Percentiles rank a stretch among this genome's conserved stretches.
These are phyloP conservation scores for Ctenochaetus hawaiiensis DNA, from an alignment of 2,797 vertebrate species.

Conservation along the genomic window DNA sequence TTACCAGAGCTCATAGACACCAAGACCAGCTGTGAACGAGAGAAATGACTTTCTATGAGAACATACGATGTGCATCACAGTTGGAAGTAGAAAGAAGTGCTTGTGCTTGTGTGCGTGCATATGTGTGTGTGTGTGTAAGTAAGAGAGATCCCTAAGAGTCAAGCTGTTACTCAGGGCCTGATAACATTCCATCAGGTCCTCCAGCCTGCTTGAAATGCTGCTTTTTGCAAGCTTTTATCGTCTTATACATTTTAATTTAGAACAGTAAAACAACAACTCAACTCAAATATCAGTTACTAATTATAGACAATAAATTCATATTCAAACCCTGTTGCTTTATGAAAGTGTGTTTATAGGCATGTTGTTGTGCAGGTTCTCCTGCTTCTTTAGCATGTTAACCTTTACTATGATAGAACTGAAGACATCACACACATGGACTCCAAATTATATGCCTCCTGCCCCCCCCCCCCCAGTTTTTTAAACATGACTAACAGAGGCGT, in stretches of 20 bases:
- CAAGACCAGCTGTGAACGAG: slow-evolving; percentile 70
- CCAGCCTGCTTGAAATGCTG: slow-evolving; percentile 29
- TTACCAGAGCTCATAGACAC: slow-evolving; percentile 71
- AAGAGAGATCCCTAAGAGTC: slow-evolving; percentile 7
- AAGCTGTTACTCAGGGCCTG: not conserved
- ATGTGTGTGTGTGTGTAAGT: slow-evolving; percentile 4
- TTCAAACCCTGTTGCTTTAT: not conserved
- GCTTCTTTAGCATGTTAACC: not conserved
- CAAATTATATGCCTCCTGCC: not conserved
- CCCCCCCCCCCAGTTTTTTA: not conserved
- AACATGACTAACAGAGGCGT: not conserved
- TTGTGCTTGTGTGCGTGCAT: not conserved
- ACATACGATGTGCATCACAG: slow-evolving; percentile 52
- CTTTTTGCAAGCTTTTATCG: slow-evolving; percentile 1
- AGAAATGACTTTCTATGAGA: slow-evolving; percentile 59
- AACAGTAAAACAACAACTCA: not conserved
- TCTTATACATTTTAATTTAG: not conserved
- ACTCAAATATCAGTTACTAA: not conserved
- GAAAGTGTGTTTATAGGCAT: not conserved
- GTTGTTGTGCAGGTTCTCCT: not conserved
- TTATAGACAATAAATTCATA: not conserved
- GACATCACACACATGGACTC: not conserved
- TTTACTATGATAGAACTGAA: not conserved
- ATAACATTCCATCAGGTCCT: not conserved
- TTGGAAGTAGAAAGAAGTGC: slow-evolving; percentile 34